phyloP scores from a whole-genome alignment of 2,113 vertebrate species.

The Strix aluco region DNA sequence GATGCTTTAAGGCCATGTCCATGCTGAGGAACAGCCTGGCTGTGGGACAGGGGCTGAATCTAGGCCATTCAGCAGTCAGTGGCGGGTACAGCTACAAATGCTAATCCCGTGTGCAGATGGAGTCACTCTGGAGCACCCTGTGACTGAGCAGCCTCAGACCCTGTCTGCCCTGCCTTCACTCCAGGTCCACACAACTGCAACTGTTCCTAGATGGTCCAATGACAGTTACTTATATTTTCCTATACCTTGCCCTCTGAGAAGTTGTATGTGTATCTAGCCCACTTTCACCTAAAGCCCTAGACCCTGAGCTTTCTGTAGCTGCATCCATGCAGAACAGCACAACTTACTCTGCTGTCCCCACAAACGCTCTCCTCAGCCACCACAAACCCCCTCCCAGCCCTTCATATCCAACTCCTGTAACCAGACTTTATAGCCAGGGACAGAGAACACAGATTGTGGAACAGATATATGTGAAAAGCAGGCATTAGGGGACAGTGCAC shows the following conservation, averaged over 20 bases:
- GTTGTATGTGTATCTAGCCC: not conserved
- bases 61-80: not conserved
- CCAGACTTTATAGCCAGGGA: not conserved
- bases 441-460: not conserved
- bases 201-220: not conserved
- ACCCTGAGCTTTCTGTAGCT: not conserved
- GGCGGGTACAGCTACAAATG: not conserved
- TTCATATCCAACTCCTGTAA: not conserved
- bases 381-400: not conserved
- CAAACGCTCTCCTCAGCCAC: not conserved
- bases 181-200: not conserved
- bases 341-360: not conserved
- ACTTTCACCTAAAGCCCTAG: not conserved
- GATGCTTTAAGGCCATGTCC: not conserved
- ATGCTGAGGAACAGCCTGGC: not conserved
- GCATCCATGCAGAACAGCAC: not conserved
- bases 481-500: not conserved
- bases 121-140: not conserved
- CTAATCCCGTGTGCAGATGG: accelerated
- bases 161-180: not conserved
- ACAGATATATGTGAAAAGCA: not conserved
- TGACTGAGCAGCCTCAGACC: not conserved
- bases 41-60: not conserved
- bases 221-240: not conserved
- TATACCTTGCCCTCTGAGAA: not conserved